Conservation (phyloP, 2,797 vertebrate genomes). For the Paramormyrops hopkinsi region DNA sequence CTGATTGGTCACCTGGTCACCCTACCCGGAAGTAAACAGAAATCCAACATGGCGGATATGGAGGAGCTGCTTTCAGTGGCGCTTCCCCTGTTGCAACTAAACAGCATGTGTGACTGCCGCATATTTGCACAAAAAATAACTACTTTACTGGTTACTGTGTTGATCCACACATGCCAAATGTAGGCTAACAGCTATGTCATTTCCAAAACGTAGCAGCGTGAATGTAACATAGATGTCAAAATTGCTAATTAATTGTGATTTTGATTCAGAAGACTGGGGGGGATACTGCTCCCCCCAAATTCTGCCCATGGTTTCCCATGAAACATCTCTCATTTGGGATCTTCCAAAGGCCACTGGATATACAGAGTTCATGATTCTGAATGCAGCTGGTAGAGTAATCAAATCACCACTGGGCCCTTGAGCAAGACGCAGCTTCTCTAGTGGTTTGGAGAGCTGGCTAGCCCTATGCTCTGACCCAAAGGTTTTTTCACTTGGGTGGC, state of each 20-base stretch:
- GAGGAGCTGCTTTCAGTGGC: neutral
- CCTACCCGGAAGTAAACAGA: neutral
- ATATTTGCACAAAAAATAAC: neutral
- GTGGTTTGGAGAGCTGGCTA: neutral
- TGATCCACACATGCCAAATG: neutral
- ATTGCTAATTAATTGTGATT: neutral
- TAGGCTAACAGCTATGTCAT: neutral
- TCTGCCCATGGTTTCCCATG: neutral
- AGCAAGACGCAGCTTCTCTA: neutral
- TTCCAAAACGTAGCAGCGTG: neutral
- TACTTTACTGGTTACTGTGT: neutral
- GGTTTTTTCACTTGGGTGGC: neutral
- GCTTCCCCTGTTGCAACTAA: neutral
- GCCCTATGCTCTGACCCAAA: neutral
- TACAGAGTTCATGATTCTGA: neutral
- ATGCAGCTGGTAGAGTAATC: neutral
- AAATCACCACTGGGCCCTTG: neutral
- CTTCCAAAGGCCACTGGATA: neutral
- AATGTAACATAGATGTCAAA: neutral
- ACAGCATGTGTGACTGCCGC: neutral
- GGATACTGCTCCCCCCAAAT: neutral
- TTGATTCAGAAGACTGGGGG: neutral
- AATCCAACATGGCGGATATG: neutral
- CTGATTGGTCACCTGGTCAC: neutral
- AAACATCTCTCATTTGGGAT: neutral